Percentiles rank a stretch among this genome's conserved stretches.
Conservation (phyloP, 2,888 invertebrate species). For the Achlya flavicornis region DNA sequence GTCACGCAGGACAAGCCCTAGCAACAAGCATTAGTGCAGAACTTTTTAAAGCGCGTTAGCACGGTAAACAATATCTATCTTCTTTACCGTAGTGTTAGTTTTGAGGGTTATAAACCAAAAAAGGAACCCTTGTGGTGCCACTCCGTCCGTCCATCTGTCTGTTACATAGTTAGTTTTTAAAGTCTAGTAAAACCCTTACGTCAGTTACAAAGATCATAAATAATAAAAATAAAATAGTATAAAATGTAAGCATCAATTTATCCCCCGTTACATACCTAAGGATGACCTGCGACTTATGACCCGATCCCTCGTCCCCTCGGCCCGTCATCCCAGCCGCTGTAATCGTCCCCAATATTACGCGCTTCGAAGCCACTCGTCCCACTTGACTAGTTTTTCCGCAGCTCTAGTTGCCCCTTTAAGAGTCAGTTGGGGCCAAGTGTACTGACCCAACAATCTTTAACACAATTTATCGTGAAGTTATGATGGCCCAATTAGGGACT, state of each 20-base stretch:
- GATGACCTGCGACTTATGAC: neutral
- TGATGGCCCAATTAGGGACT: neutral
- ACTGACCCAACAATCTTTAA: neutral
- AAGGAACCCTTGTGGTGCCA: too few species aligned
- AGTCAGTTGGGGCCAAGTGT: neutral
- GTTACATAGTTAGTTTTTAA: too few species aligned
- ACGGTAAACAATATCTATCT: too few species aligned
- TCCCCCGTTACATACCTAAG: neutral
- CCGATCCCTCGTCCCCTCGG: neutral
- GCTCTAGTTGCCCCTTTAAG: neutral
- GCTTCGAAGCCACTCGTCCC: neutral
- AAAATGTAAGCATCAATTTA: neutral
- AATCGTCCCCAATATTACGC: neutral
- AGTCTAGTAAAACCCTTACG: too few species aligned
- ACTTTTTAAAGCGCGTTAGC: too few species aligned
- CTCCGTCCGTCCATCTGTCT: too few species aligned
- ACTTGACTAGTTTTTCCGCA: constrained; percentile 1
- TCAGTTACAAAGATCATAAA: too few species aligned
- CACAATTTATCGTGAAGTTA: neutral
- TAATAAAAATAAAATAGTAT: neutral
- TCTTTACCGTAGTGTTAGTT: too few species aligned
- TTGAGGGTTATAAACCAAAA: too few species aligned
- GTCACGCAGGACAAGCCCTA: too few species aligned
- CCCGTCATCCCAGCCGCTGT: neutral
- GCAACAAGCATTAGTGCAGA: too few species aligned